Evolutionary conservation across 2,888 invertebrate species (phyloP).

Genomic region (Chrysotoxum bicinctum): DNA sequence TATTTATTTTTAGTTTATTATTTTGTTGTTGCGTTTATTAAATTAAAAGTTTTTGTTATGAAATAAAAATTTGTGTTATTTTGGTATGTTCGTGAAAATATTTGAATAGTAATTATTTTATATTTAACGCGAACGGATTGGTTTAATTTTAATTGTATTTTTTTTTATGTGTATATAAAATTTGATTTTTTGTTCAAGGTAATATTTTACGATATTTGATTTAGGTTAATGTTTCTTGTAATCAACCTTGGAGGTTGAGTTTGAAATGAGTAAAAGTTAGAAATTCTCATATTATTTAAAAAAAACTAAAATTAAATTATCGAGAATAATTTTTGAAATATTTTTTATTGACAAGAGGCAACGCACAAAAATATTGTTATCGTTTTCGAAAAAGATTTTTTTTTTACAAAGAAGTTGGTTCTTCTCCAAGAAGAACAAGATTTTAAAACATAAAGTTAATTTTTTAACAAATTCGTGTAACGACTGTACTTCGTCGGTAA

Average conservation of each 20-base stretch:
- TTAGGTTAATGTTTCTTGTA: neutral
- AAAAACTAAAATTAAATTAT: neutral
- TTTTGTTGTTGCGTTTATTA: constrained; percentile 57
- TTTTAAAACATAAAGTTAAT: no score
- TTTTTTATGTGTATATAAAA: constrained; percentile 1
- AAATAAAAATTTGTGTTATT: constrained; percentile 19
- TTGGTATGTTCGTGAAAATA: constrained; percentile 30
- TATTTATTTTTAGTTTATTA: constrained; percentile 31
- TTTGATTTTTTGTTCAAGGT: constrained; percentile 57
- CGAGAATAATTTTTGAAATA: neutral
- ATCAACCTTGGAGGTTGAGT: no score
- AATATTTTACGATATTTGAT: constrained; percentile 67
- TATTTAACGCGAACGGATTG: constrained; percentile 37
- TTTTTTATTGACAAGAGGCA: neutral
- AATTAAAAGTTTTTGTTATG: neutral
- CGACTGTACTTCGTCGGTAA: no score
- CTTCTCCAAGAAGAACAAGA: no score
- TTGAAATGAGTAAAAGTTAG: neutral
- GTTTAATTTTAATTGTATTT: constrained; percentile 9
- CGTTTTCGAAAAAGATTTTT: neutral
- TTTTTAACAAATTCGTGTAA: no score
- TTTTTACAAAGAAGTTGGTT: neutral
- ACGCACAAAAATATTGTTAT: neutral
- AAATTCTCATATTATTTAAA: neutral
- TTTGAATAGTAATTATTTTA: constrained; percentile 13